Evolutionary conservation across 2,113 vertebrate species (phyloP).

Genomic region (Morone chrysops): DNA sequence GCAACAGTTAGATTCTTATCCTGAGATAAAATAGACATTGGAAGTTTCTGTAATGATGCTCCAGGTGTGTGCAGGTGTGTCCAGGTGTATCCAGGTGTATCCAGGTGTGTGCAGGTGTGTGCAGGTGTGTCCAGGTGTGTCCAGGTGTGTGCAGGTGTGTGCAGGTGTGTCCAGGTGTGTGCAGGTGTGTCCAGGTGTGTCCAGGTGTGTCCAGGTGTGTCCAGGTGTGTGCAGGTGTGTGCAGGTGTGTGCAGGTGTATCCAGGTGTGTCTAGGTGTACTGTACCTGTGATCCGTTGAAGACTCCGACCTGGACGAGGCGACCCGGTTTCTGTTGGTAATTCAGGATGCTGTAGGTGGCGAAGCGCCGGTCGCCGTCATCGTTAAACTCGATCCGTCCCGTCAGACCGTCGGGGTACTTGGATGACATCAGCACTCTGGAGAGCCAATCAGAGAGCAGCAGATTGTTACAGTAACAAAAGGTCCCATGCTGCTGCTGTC

Average conservation of each 20-base stretch:
- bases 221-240: neutral
- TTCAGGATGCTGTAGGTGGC: conserved; percentile 99
- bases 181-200: no score
- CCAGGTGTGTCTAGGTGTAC: neutral
- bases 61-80: no score
- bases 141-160: neutral
- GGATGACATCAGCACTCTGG: conserved; percentile 96
- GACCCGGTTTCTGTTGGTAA: conserved; percentile 90
- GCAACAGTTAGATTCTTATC: no score
- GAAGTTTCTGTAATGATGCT: no score
- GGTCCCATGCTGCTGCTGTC: neutral
- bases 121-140: no score
- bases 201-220: no score
- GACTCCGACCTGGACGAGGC: conserved; percentile 94
- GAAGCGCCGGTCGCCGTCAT: conserved; percentile 96
- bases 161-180: no score
- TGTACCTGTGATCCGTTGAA: conserved; percentile 95
- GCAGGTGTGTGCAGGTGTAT: no score
- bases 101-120: no score
- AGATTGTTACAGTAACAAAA: neutral
- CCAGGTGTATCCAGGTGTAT: no score
- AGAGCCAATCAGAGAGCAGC: conserved; percentile 53
- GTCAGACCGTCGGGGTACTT: conserved; percentile 96
- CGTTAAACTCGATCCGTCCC: conserved; percentile 95
- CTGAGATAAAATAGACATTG: no score